phyloP scores from a whole-genome alignment of 2,888 invertebrate genomes.

The Endomychus coccineus region DNA sequence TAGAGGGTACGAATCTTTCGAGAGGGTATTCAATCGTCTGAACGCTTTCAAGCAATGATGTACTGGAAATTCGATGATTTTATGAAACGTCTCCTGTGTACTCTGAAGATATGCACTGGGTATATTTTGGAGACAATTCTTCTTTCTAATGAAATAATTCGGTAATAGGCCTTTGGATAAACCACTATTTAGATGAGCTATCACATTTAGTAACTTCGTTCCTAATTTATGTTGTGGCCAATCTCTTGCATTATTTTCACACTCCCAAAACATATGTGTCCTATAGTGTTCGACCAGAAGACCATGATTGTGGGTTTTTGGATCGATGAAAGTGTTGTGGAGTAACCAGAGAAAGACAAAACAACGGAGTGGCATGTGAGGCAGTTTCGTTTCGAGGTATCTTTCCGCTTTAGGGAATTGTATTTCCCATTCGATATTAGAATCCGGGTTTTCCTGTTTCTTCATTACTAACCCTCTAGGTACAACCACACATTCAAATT shows the following conservation, averaged over 20 bases:
- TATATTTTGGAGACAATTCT: constrained; percentile 67
- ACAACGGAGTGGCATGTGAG: constrained; percentile 63
- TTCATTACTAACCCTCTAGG: constrained; percentile 64
- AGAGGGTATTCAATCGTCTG: constrained; percentile 57
- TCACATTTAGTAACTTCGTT: constrained; percentile 55
- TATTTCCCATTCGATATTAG: constrained; percentile 68
- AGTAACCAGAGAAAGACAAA: constrained; percentile 61
- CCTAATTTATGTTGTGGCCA: constrained; percentile 73
- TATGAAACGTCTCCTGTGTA: constrained; percentile 59
- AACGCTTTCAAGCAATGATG: constrained; percentile 63
- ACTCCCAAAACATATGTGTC: constrained; percentile 69
- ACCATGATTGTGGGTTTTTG: constrained; percentile 55
- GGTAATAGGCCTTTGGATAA: constrained; percentile 56
- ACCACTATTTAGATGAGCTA: constrained; percentile 55
- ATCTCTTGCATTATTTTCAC: constrained; percentile 59
- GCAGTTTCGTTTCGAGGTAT: constrained; percentile 64
- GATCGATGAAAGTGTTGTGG: constrained; percentile 67
- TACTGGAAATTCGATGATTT: constrained; percentile 64
- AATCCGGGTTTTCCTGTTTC: constrained; percentile 48
- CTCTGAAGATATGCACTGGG: constrained; percentile 55
- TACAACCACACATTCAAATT: constrained; percentile 61
- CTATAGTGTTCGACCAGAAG: constrained; percentile 65
- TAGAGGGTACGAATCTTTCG: constrained; percentile 50
- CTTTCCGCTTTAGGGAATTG: constrained; percentile 70
- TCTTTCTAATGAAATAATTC: constrained; percentile 64